These are phyloP conservation scores for Choristoneura rosaceana DNA, from an alignment of 2,888 invertebrate species.

Conservation along the genomic window DNA sequence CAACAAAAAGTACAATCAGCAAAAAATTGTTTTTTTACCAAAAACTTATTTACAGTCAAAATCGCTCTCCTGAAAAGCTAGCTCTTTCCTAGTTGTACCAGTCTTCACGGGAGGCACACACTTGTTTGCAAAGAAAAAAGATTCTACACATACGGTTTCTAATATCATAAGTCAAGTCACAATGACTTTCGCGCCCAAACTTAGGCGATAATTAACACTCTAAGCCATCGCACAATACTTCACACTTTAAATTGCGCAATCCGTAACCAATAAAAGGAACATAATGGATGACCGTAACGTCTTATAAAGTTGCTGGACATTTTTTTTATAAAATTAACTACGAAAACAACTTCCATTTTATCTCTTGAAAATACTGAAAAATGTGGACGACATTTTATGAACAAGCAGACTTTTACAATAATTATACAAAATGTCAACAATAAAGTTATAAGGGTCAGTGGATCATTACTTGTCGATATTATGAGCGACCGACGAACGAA, in stretches of 20 bases:
- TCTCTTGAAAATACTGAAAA: not conserved
- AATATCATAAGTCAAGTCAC: not conserved
- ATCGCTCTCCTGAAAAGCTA: too few relatives aligned
- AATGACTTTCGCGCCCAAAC: slow-evolving; percentile 1
- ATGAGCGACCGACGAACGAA: not conserved
- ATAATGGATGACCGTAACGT: not conserved
- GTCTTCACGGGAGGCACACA: too few relatives aligned
- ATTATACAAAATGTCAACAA: not conserved
- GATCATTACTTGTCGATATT: not conserved
- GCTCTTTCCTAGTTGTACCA: too few relatives aligned
- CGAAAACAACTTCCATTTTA: not conserved
- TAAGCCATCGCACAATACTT: slow-evolving; percentile 6
- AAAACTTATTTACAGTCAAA: too few relatives aligned
- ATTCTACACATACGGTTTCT: not conserved
- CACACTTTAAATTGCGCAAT: slow-evolving; percentile 10
- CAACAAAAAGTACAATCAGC: too few relatives aligned
- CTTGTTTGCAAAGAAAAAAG: not conserved
- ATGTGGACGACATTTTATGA: not conserved
- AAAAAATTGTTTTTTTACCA: too few relatives aligned
- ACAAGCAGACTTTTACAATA: not conserved
- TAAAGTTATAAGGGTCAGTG: slow-evolving; percentile 1
- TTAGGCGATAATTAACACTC: slow-evolving; percentile 10
- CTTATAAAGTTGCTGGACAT: too few relatives aligned
- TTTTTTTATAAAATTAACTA: too few relatives aligned
- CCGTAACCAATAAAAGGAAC: not conserved